These are phyloP conservation scores for Cyclura pinguis DNA, from an alignment of 2,797 vertebrate species.

Conservation along the genomic window DNA sequence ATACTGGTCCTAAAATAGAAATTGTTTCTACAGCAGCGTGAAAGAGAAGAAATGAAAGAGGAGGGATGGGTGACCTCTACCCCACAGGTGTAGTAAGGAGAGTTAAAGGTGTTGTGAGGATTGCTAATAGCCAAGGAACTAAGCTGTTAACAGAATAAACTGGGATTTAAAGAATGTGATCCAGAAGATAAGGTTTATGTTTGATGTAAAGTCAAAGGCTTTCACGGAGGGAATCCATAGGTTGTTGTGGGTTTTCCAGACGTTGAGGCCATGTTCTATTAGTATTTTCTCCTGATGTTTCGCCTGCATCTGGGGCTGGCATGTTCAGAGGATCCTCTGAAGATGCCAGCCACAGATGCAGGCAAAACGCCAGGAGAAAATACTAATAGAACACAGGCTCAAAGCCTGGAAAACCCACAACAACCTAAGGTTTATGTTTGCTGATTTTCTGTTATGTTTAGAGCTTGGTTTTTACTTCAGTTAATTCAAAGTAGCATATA, in stretches of 20 bases:
- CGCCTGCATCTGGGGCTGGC: too few relatives aligned
- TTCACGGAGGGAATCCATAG: too few relatives aligned
- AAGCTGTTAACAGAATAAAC: neutral
- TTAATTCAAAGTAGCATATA: neutral
- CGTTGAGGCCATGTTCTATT: too few relatives aligned
- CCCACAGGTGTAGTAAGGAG: constrained; percentile 8
- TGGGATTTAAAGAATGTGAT: neutral
- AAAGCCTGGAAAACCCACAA: too few relatives aligned
- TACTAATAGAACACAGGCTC: too few relatives aligned
- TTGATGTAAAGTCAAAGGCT: too few relatives aligned
- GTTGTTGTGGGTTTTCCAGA: too few relatives aligned
- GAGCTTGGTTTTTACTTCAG: neutral
- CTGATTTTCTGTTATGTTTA: neutral
- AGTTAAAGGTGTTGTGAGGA: neutral
- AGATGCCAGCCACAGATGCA: too few relatives aligned
- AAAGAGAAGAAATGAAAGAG: neutral
- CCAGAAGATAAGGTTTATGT: neutral
- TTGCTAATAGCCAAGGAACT: neutral
- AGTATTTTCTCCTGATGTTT: too few relatives aligned
- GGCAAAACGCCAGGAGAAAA: too few relatives aligned
- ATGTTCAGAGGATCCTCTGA: too few relatives aligned
- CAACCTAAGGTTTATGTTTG: neutral
- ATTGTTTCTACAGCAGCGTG: neutral
- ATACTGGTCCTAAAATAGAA: neutral
- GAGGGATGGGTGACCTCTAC: neutral